These are phyloP conservation scores for Eciton burchellii DNA, from an alignment of 1,140 invertebrate species.

Conservation along the genomic window DNA sequence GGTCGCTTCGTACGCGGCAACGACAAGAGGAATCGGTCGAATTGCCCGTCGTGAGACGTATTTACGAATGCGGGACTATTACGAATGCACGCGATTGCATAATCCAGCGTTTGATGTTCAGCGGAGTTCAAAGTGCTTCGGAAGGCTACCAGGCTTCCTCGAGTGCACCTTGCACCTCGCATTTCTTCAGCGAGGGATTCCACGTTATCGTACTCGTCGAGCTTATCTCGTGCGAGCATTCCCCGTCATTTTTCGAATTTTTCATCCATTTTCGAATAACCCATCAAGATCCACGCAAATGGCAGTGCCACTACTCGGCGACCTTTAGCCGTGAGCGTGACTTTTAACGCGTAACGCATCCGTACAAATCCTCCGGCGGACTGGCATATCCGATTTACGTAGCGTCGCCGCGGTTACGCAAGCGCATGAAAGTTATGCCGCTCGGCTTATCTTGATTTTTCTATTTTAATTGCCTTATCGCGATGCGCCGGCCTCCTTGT, in stretches of 20 bases:
- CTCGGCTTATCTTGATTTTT: conserved; percentile 55
- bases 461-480: conserved; percentile 42
- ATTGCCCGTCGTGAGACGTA: too few relatives aligned
- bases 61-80: too few relatives aligned
- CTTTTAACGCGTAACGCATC: background rate
- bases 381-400: conserved; percentile 17
- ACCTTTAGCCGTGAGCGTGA: conserved; percentile 8
- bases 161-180: too few relatives aligned
- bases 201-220: too few relatives aligned
- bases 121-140: too few relatives aligned
- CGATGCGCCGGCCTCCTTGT: conserved; percentile 32
- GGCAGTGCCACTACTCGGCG: background rate
- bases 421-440: conserved; percentile 30
- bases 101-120: too few relatives aligned
- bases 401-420: conserved; percentile 26
- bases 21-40: too few relatives aligned
- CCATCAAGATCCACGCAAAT: background rate
- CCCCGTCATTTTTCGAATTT: background rate
- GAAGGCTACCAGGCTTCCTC: too few relatives aligned
- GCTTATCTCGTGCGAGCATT: background rate
- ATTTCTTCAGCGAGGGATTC: too few relatives aligned
- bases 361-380: background rate
- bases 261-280: background rate
- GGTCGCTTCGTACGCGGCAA: too few relatives aligned
- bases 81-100: too few relatives aligned